These are phyloP conservation scores for Osmerus eperlanus DNA, from an alignment of 2,113 vertebrate genomes.

Conservation along the genomic window DNA sequence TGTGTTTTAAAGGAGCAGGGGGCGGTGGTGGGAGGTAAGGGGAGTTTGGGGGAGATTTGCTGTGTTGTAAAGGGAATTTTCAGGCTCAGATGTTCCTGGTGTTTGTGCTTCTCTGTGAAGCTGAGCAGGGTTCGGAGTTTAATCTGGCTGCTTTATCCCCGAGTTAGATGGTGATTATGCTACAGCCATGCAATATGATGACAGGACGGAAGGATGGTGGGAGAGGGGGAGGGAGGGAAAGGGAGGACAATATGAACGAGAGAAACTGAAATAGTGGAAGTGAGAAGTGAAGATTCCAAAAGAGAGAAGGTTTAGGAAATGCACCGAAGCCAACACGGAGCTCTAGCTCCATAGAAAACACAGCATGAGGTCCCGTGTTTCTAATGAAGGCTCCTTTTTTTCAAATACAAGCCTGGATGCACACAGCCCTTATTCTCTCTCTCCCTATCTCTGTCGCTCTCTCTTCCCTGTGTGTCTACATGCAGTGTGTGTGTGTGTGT, in stretches of 20 bases:
- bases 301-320: not conserved
- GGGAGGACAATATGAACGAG: not conserved
- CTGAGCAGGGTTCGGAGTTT: no score
- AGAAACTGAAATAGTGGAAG: not conserved
- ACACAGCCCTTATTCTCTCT: not conserved
- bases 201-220: not conserved
- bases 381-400: constrained; percentile 49
- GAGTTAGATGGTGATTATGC: not conserved
- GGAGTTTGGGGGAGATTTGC: no score
- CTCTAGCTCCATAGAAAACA: constrained; percentile 44
- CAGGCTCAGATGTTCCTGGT: no score
- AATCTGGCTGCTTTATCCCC: no score
- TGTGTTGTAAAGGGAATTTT: no score
- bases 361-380: constrained; percentile 19
- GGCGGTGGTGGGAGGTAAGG: not conserved
- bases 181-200: not conserved
- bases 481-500: not conserved
- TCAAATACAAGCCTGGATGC: constrained; percentile 30
- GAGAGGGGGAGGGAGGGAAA: not conserved
- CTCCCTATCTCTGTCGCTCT: no score
- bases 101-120: no score
- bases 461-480: not conserved
- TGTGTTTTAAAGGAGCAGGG: no score
- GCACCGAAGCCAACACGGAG: constrained; percentile 3
- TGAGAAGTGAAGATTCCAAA: no score